Base-by-base conservation (phyloP, 1,140 invertebrate species). In the Apis laboriosa region DNA sequence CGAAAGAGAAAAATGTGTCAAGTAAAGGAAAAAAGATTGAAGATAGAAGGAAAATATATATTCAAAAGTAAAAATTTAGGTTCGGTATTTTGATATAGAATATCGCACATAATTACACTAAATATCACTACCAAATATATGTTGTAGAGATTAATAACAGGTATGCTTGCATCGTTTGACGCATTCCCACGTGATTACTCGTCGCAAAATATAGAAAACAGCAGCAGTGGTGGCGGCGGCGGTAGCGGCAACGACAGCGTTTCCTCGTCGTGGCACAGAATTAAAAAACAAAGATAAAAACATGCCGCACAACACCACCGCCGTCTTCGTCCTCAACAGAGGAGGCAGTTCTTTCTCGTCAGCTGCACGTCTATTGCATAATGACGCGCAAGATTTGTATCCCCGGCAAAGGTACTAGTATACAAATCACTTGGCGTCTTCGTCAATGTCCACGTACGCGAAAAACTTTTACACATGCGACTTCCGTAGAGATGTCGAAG, bases 181-280 rank as follows among this genome's bases (percentile, higher is more conserved):
- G 88, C 88, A 91, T 88, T 83, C 82, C 90, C 91, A 92, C 91
- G 91, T 91, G 91, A 92, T 91, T 80, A 77, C 49, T 64, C 68
- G 78, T 73, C 75, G 67, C 61, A 53, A 76, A 81, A 72, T 72
- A 64, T 71, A 81, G 74, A 67, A 56, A 80, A 68, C 55, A 79
- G 66, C 28, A 64, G 58, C n/a, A 1, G 56, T 55, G 21, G 61
- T 4, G 60, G 64, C 74, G 66, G 56, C 61, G 66, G 28, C 64
- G 77, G 49, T 70, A 63, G 34, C 64, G n/a, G 55, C 61, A 19
- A 51, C 71, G 74, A 61, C 74, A 55, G 53, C 63, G 80, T 74
- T 78, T 83, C 63, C 77, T 72, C 68, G 81, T 72, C 60, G 76
- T 70, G 67, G 76, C 64, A 80, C 63, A 2, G 61, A 56, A 76